A percentile compares a stretch with the other conserved stretches of the same genome.
phyloP scores from a whole-genome alignment of 2,113 vertebrate genomes.

The Melierax canorus region DNA sequence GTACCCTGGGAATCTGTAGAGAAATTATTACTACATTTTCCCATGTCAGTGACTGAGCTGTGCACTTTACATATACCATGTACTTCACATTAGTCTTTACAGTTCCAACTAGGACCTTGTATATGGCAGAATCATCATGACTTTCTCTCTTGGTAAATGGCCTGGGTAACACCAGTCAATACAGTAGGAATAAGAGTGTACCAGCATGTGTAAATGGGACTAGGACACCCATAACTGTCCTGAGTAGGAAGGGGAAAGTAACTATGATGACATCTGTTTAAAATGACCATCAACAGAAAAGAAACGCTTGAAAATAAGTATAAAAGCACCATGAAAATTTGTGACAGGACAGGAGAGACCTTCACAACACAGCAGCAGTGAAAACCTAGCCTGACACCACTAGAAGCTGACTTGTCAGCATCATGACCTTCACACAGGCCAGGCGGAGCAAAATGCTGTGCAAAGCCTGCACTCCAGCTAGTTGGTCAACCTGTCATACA shows the following conservation, averaged over 20 bases:
- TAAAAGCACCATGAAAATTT: neutral
- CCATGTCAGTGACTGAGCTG: neutral
- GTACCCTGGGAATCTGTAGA: neutral
- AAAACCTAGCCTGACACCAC: neutral
- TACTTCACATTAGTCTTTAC: neutral
- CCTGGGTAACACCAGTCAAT: neutral
- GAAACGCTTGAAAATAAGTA: neutral
- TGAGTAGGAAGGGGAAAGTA: neutral
- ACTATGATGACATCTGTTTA: neutral
- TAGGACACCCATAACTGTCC: neutral
- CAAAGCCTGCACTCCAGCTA: neutral
- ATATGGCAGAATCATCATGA: neutral
- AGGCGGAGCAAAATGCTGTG: neutral
- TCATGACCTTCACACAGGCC: neutral
- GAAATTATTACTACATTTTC: neutral
- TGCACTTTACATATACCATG: neutral
- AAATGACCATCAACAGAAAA: neutral
- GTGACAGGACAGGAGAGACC: neutral
- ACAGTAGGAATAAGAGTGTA: neutral
- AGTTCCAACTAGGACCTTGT: neutral
- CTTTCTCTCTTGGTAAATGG: neutral
- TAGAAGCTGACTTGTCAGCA: neutral
- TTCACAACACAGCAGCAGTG: neutral
- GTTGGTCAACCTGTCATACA: fast-evolving
- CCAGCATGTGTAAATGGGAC: neutral